Base-by-base conservation (phyloP, 2,888 invertebrate species). In the Morpho deidamia region DNA sequence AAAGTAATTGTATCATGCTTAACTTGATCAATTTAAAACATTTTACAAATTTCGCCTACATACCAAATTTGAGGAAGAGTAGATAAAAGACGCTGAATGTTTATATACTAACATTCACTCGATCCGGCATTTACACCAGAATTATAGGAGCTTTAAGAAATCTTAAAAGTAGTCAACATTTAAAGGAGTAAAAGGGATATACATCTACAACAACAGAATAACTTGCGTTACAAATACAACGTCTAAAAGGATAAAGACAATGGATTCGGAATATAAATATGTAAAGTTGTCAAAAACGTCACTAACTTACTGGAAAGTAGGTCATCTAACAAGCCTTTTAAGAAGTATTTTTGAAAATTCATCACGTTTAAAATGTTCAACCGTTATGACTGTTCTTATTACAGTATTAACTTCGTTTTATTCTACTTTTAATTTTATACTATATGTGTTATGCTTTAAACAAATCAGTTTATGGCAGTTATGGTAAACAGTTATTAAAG, bases 161-260 rank as follows among this genome's bases (percentile, higher is more conserved):
- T 66, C 86, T 88, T 88, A 88, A 68, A 87, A 88, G 88, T 88
- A 88, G 88, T 86, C 79, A 88, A 88, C 88, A 83, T 83, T 81
- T 63, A 56, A 51, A 60, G 56, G 56, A 59, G 49, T 59, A 59
- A 48, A 57, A 44, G 59, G 57, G 58, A 40, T 56, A 56, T 49
- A 59, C 56, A 59, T 46, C 56, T 57, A 59, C 56, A 48, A 55
- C 46, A 66, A 73, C 72, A 62, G 72, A 73, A 72, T 71, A 73
- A 67, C 70, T 73, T 67, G 66, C 64, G 72, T 70, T 66, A 65
- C 59, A 65, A 66, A 62, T 67, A 66, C 69, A 68, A 68, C 69
- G 59, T 70, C 66, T 75, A 81, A 81, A 83, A 81, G 77, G 78
- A 80, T 76, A 83, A 82, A 76, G 78, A 79, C 75, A 81, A 83